Evolutionary conservation across 2,888 invertebrate species (phyloP), one percentile per base, ranked within the genome.

Genomic region (Hemithea aestivaria): DNA sequence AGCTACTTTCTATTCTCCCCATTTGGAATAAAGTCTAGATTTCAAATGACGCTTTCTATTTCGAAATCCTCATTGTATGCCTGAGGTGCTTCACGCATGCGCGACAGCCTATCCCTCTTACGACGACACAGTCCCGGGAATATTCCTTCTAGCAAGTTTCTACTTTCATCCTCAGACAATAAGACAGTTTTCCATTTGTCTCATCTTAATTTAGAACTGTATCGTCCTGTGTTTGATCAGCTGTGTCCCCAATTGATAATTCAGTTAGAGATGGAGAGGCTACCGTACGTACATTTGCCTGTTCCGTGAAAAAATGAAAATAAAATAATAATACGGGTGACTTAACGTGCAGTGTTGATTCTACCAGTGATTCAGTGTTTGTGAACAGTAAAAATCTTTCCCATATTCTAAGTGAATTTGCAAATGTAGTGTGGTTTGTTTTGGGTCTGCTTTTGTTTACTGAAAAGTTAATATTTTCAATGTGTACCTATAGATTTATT

Each of bases 171-270:
- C 27, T 23, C 7, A 20, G 10, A 7, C 31, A 44, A 49, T 80
- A 80, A 73, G 72, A 79, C 73, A 64, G 59, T 53, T 56, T 77
- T 73, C 63, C 42, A 62, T 44, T 42, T 57, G 40, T 44, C 47
- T 45, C 44, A 48, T 42, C 42, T 43, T 36, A 35, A 48, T 53
- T 58, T 69, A 58, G 74, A 67, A 78, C 73, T 60, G 50, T 79
- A 63, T 73, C 68, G 54, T 58, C 62, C 53, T 65, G 54, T 76
- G 67, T 82, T 75, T 81, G 69, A 81, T 80, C 85, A 87, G 85
- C 84, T 87, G 85, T 75, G 64, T 66, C 71, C 74, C 68, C 74
- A 69, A 75, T 81, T 78, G 78, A 77, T 84, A 84, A 83, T 83
- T 83, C 69, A 82, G 83, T 84, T 78, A 76, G 61, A 46, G 12